Conservation (phyloP, 2,888 invertebrate species). For the Ceramica pisi region DNA sequence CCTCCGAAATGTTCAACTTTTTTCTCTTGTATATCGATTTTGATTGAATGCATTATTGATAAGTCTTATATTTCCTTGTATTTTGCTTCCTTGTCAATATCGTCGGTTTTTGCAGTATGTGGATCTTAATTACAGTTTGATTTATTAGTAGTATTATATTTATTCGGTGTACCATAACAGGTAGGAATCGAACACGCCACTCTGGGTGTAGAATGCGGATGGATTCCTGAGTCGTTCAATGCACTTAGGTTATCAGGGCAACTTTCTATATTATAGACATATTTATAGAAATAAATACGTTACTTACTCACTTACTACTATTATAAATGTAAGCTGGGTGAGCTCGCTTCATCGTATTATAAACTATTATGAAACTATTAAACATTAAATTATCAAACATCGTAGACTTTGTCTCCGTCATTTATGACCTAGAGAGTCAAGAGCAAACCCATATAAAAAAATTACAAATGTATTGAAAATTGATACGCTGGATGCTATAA, state of each 20-base stretch:
- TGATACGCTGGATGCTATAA: no score
- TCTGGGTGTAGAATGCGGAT: constrained; percentile 17
- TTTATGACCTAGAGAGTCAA: no score
- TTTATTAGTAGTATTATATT: constrained; percentile 50
- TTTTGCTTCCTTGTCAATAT: constrained; percentile 36
- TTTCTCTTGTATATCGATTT: constrained; percentile 34
- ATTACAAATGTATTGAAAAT: no score
- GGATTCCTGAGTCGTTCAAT: background rate
- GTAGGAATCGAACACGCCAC: constrained; percentile 38
- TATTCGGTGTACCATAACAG: constrained; percentile 49
- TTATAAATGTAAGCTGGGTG: no score
- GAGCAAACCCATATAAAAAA: no score
- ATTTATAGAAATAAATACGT: no score
- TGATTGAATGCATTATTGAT: constrained; percentile 57
- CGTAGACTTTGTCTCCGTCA: no score
- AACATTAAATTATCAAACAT: no score
- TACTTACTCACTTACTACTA: no score
- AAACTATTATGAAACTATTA: no score
- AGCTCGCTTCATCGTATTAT: no score
- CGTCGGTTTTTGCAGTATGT: constrained; percentile 32
- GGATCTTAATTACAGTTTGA: constrained; percentile 45
- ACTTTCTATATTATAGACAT: background rate
- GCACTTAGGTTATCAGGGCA: background rate
- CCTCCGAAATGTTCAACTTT: constrained; percentile 34
- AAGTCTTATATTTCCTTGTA: constrained; percentile 18